Percentiles rank a stretch among this genome's conserved stretches.
Evolutionary conservation across 1,140 invertebrate species (phyloP).

Genomic region (roundworm (Caenorhabditis elegans)): WBcel235 BX284606.5:885501-886000

Average conservation of each 20-base stretch:
- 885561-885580: background rate
- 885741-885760: background rate
- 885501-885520: too few relatives aligned
- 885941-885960: conserved; percentile 33
- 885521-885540: background rate
- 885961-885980: conserved; percentile 35
- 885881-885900: conserved; percentile 63
- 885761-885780: conserved; percentile 66
- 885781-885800: conserved; percentile 60
- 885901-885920: conserved; percentile 56
- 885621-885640: background rate
- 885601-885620: background rate
- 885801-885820: conserved; percentile 51
- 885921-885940: conserved; percentile 53
- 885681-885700: conserved; percentile 24
- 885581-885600: background rate
- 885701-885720: background rate
- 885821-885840: conserved; percentile 63
- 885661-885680: conserved; percentile 25
- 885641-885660: conserved; percentile 39
- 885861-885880: background rate
- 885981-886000: conserved; percentile 33
- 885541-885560: background rate
- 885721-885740: background rate
- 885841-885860: conserved; percentile 45